A percentile compares a stretch with the other conserved stretches of the same genome.
phyloP scores from a whole-genome alignment of 92 coral and sea anemone genomes.

The Actinostola sp. region DNA sequence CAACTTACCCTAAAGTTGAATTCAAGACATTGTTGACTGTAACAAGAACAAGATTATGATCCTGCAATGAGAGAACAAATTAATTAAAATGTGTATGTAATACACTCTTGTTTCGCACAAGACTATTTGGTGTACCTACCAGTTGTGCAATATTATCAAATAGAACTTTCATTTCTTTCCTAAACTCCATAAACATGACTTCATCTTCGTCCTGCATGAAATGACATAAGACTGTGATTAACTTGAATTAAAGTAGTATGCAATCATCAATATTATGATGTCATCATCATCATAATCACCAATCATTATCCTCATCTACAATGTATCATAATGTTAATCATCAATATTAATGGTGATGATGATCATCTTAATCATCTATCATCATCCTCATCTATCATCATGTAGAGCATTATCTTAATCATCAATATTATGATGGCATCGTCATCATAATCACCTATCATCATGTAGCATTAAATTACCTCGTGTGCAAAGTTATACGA shows the following conservation, averaged over 20 bases:
- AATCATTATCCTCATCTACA: not conserved
- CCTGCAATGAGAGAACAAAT: constrained; percentile 61
- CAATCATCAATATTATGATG: not conserved
- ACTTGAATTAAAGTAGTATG: not conserved
- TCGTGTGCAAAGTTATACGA: constrained; percentile 92
- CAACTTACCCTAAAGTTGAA: constrained; percentile 79
- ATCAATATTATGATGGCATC: no score
- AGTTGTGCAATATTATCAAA: constrained; percentile 96
- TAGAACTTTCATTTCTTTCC: constrained; percentile 86
- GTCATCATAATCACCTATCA: not conserved
- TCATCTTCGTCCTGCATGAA: constrained; percentile 90
- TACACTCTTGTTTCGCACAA: no score
- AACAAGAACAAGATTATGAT: constrained; percentile 75
- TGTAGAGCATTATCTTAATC: not conserved
- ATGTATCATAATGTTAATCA: not conserved
- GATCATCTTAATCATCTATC: not conserved
- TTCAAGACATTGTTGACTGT: constrained; percentile 80
- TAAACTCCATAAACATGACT: constrained; percentile 95
- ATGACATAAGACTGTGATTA: not conserved
- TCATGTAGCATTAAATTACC: constrained; percentile 42
- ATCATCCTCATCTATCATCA: not conserved
- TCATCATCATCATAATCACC: not conserved
- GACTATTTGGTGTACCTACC: constrained; percentile 45
- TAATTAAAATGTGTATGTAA: no score
- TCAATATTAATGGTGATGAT: no score